Conservation (phyloP, 2,888 invertebrate species). For the Apamea monoglypha region DNA sequence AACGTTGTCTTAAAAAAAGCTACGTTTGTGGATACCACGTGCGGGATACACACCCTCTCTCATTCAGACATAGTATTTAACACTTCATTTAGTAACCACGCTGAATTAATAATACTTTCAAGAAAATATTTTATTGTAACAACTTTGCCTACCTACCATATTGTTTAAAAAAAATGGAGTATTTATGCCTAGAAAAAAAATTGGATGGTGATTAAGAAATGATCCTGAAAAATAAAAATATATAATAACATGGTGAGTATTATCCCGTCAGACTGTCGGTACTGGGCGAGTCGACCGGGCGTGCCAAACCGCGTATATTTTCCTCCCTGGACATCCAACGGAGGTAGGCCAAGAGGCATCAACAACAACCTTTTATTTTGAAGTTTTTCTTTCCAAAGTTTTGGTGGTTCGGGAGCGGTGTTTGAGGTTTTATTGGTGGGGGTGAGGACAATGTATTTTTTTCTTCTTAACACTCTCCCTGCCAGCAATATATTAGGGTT, state of each 20-base stretch:
- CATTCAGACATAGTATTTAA: not conserved
- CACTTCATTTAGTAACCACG: not conserved
- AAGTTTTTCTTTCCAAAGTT: constrained; percentile 59
- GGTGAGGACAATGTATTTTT: not conserved
- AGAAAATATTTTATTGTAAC: not conserved
- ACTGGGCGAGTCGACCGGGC: constrained; percentile 86
- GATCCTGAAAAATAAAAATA: constrained; percentile 28
- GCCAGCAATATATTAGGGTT: too few relatives aligned
- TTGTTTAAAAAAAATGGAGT: not conserved
- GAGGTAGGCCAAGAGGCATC: constrained; percentile 80
- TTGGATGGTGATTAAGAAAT: constrained; percentile 13
- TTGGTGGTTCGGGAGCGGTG: constrained; percentile 67
- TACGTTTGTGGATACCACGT: not conserved
- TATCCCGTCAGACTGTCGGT: constrained; percentile 85
- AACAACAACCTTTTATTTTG: constrained; percentile 56
- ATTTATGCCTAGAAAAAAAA: not conserved
- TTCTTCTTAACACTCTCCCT: not conserved
- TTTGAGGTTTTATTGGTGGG: constrained; percentile 54
- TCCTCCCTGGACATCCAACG: constrained; percentile 88
- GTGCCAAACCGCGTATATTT: constrained; percentile 89
- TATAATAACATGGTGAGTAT: constrained; percentile 74
- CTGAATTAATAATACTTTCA: not conserved
- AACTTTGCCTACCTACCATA: not conserved
- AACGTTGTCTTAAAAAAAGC: not conserved
- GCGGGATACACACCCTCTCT: too few relatives aligned